phyloP scores from a whole-genome alignment of 2,888 invertebrate genomes.

The Chloroclysta siterata region DNA sequence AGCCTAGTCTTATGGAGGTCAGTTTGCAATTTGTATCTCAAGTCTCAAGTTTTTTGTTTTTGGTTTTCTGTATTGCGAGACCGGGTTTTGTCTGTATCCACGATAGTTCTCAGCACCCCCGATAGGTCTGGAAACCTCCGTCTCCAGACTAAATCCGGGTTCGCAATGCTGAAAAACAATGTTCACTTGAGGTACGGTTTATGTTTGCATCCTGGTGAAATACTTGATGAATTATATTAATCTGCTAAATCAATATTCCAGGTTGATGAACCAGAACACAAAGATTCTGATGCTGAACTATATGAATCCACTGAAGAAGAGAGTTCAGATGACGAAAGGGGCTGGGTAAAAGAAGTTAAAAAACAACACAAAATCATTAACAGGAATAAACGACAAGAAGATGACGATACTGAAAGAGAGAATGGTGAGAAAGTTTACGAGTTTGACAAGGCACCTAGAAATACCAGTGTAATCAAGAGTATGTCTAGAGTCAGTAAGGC shows the following conservation, averaged over 20 bases:
- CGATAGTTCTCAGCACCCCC: too few species aligned
- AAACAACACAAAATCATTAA: conserved; percentile 88
- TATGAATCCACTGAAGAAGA: conserved; percentile 71
- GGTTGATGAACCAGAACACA: conserved; percentile 69
- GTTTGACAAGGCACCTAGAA: conserved; percentile 81
- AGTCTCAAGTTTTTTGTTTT: too few species aligned
- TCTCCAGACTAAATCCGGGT: too few species aligned
- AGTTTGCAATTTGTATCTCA: conserved; percentile 20
- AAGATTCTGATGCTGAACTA: conserved; percentile 83
- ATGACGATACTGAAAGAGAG: conserved; percentile 53
- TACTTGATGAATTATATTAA: background rate
- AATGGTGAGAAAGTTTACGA: conserved; percentile 58
- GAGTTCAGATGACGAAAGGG: conserved; percentile 92
- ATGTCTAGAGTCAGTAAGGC: conserved; percentile 84
- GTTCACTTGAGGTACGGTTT: too few species aligned
- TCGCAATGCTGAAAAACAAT: too few species aligned
- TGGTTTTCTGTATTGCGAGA: too few species aligned
- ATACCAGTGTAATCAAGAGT: conserved; percentile 75
- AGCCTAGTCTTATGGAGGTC: conserved; percentile 75
- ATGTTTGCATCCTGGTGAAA: background rate
- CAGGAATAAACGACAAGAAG: conserved; percentile 68
- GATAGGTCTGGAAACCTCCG: too few species aligned
- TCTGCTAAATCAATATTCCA: conserved; percentile 33
- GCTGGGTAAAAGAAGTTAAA: conserved; percentile 92
- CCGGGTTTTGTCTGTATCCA: too few species aligned